These are phyloP conservation scores for Amphipoea lucens DNA, from an alignment of 2,888 invertebrate genomes.

Conservation along the genomic window DNA sequence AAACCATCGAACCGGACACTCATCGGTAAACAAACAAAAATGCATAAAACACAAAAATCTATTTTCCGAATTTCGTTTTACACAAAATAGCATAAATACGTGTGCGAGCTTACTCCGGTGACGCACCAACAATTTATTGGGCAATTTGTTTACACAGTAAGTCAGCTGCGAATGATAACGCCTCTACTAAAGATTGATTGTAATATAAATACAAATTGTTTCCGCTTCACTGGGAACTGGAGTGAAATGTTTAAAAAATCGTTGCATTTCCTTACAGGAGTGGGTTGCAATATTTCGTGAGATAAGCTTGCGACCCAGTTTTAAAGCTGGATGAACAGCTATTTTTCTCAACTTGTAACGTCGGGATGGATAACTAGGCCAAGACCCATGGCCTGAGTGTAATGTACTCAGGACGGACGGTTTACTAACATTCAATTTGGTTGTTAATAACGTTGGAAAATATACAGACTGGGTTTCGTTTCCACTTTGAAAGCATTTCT, in stretches of 20 bases:
- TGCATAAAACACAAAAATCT: conserved; percentile 51
- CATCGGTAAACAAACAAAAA: conserved; percentile 17
- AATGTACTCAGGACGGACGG: conserved; percentile 28
- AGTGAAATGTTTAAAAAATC: conserved; percentile 60
- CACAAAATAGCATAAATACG: conserved; percentile 57
- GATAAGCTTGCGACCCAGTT: conserved; percentile 61
- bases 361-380: conserved; percentile 44
- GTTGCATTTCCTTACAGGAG: conserved; percentile 58
- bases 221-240: conserved; percentile 32
- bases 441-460: neutral
- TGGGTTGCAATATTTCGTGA: conserved; percentile 59
- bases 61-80: conserved; percentile 53
- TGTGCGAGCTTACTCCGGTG: conserved; percentile 66
- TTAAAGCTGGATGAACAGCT: conserved; percentile 37
- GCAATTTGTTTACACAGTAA: conserved; percentile 76
- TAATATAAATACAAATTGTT: conserved; percentile 69
- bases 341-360: conserved; percentile 58
- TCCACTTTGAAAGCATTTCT: neutral
- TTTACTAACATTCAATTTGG: conserved; percentile 45
- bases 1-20: conserved; percentile 16
- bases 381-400: conserved; percentile 43
- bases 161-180: conserved; percentile 79
- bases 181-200: conserved; percentile 71
- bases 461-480: neutral
- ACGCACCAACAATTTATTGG: conserved; percentile 74